Conservation (phyloP, 2,888 invertebrate species). For the Cephonodes hylas region DNA sequence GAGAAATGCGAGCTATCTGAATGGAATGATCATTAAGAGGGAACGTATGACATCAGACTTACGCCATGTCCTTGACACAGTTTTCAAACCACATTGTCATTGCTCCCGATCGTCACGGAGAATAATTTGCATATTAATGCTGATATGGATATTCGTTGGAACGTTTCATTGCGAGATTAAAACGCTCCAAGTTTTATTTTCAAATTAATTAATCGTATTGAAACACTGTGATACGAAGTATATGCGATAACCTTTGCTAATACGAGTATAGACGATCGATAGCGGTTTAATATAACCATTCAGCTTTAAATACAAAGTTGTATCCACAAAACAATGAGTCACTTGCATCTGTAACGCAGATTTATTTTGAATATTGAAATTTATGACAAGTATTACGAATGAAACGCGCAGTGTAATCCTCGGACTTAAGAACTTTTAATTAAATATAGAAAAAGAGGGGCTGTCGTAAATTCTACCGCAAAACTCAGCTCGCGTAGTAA, state of each 20-base stretch:
- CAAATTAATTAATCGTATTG: background rate
- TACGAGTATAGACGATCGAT: background rate
- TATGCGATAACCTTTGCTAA: background rate
- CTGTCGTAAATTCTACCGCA: conserved; percentile 45
- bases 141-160: background rate
- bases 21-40: conserved; percentile 8
- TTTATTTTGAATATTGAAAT: conserved; percentile 28
- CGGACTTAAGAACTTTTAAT: conserved; percentile 51
- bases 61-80: conserved; percentile 1
- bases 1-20: conserved; percentile 7
- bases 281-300: background rate
- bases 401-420: conserved; percentile 44
- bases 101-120: conserved; percentile 17
- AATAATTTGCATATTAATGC: conserved; percentile 4
- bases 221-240: background rate
- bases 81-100: conserved; percentile 6
- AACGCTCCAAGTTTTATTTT: background rate
- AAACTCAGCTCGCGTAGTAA: conserved; percentile 32
- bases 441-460: conserved; percentile 49
- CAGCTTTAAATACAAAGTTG: background rate
- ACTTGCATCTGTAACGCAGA: background rate
- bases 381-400: conserved; percentile 37
- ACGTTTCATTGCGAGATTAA: background rate
- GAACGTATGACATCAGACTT: conserved; percentile 7
- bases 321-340: background rate